A percentile compares a stretch with the other conserved stretches of the same genome.
phyloP scores from a whole-genome alignment of 2,888 invertebrate genomes.

The Heliconius cydno region DNA sequence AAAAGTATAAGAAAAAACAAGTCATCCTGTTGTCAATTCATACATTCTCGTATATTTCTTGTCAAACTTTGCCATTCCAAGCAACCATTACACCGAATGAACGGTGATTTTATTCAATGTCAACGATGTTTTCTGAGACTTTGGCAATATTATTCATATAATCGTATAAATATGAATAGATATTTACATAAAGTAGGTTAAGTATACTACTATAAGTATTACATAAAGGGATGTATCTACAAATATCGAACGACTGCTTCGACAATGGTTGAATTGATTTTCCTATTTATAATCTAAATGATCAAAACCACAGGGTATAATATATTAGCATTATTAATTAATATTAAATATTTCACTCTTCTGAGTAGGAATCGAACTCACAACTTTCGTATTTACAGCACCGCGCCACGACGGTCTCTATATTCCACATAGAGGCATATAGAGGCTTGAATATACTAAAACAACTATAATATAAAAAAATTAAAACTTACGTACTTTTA shows the following conservation, averaged over 20 bases:
- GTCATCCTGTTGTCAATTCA: conserved; percentile 64
- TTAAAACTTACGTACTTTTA: background rate
- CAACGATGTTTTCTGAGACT: conserved; percentile 29
- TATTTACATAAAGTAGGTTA: conserved; percentile 4
- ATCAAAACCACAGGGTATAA: background rate
- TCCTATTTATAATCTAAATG: background rate
- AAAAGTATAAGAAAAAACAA: conserved; percentile 69
- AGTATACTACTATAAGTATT: background rate
- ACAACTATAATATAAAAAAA: background rate
- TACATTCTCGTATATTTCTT: conserved; percentile 55
- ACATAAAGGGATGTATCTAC: background rate
- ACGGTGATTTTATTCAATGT: conserved; percentile 36
- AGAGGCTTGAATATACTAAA: background rate
- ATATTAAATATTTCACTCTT: no score
- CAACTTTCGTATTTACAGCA: no score
- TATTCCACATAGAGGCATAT: no score
- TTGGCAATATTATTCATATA: conserved; percentile 16
- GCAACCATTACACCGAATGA: conserved; percentile 34
- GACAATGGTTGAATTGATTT: background rate
- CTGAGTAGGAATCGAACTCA: no score
- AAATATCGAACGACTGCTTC: background rate
- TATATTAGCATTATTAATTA: background rate
- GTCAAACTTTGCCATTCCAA: conserved; percentile 38
- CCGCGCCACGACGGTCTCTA: no score
- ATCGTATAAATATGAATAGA: conserved; percentile 13